phyloP scores from a whole-genome alignment of 2,797 vertebrate genomes.

The Thripadectes ignobilis region DNA sequence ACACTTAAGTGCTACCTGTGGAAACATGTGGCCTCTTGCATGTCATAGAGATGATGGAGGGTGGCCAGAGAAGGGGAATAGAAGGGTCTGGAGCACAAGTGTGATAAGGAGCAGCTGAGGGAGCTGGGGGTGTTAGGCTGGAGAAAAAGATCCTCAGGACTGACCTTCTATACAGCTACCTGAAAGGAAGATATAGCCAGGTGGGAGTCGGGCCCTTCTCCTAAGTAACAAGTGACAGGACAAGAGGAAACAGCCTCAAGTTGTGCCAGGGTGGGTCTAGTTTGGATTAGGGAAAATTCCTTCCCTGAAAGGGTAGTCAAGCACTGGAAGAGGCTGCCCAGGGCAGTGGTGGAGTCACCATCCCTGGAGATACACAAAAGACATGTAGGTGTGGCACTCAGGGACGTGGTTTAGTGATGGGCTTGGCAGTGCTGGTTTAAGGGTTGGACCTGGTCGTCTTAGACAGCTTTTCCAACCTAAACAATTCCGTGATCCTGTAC shows the following conservation, averaged over 20 bases:
- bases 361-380: neutral
- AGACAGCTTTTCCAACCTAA: neutral
- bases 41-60: accelerated
- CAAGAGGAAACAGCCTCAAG: neutral
- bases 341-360: neutral
- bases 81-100: neutral
- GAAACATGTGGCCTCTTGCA: neutral
- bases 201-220: neutral
- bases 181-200: neutral
- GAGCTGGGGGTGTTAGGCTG: neutral
- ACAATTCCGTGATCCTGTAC: neutral
- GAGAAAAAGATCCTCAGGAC: neutral
- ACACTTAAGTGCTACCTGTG: neutral
- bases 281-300: neutral
- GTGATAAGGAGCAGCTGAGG: neutral
- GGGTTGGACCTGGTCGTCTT: accelerated
- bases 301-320: neutral
- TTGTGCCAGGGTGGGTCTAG: neutral
- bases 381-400: neutral
- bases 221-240: neutral
- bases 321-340: neutral
- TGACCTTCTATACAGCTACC: neutral
- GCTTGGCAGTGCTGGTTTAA: neutral
- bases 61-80: neutral
- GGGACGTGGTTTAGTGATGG: neutral